Evolutionary conservation across 2,797 vertebrate genomes (phyloP).

Genomic region (Rhodeus uyekii): DNA sequence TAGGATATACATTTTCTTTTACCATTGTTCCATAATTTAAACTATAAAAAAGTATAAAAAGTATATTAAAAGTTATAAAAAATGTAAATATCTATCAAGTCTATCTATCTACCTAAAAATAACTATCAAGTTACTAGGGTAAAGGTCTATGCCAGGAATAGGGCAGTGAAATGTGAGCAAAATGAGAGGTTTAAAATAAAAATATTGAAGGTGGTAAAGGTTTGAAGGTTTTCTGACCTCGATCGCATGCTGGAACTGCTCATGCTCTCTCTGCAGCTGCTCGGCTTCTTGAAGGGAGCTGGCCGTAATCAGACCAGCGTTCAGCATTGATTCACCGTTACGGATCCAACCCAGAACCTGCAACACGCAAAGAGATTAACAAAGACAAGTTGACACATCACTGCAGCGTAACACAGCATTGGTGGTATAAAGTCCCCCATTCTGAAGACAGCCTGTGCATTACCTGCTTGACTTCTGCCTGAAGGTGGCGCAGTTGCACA

Average conservation of each 20-base stretch:
- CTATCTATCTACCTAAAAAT: no score
- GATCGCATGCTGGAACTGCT: constrained; percentile 98
- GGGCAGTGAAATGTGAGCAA: background rate
- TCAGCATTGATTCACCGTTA: constrained; percentile 98
- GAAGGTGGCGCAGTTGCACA: constrained; percentile 94
- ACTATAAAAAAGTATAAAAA: background rate
- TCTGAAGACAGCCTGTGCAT: fast-evolving
- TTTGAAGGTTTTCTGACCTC: constrained; percentile 78
- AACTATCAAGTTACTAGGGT: no score
- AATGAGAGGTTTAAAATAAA: background rate
- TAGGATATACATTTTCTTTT: background rate
- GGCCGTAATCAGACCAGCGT: constrained; percentile 94
- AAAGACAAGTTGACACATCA: background rate
- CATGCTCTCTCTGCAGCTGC: constrained; percentile 94
- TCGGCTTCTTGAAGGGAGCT: constrained; percentile 97
- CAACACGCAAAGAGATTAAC: background rate
- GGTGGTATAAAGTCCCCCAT: no score
- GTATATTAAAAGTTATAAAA: background rate
- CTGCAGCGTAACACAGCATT: background rate
- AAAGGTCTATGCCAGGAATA: background rate
- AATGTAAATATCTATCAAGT: no score
- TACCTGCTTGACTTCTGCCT: constrained; percentile 99
- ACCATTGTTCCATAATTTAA: background rate
- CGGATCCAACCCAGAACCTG: constrained; percentile 98
- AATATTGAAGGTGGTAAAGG: no score